phyloP scores from a whole-genome alignment of 1,140 invertebrate species.

The Condylostylus longicornis region DNA sequence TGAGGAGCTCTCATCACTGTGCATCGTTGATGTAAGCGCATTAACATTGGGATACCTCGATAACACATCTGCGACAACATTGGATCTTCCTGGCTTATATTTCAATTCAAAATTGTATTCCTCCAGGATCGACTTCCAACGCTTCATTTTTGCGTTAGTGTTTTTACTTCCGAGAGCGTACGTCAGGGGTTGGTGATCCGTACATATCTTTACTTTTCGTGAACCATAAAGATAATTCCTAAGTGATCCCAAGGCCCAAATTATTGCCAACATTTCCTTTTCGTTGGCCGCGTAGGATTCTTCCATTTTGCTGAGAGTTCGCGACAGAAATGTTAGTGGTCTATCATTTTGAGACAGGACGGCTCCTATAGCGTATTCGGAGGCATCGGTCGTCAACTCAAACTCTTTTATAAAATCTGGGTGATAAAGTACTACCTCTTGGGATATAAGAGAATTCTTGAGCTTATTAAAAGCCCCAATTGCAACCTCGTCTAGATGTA shows the following conservation, averaged over 20 bases:
- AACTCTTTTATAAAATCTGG: conserved; percentile 21
- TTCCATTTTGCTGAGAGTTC: conserved; percentile 27
- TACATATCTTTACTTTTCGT: conserved; percentile 14
- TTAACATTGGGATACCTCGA: conserved; percentile 3
- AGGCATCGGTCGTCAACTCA: conserved; percentile 19
- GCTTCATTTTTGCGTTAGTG: conserved; percentile 17
- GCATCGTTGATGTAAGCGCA: neutral
- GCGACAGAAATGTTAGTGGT: conserved; percentile 8
- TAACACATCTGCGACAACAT: conserved; percentile 8
- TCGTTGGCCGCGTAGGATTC: conserved; percentile 14
- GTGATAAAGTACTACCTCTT: conserved; percentile 25
- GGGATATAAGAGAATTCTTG: conserved; percentile 26
- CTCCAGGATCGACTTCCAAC: conserved; percentile 21
- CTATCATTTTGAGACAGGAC: conserved; percentile 21
- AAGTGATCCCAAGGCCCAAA: conserved; percentile 29
- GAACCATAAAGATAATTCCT: conserved; percentile 16
- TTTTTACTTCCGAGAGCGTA: conserved; percentile 29
- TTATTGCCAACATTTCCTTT: conserved; percentile 16
- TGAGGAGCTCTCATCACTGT: conserved; percentile 3
- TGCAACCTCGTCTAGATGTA: conserved; percentile 6
- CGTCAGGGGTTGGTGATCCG: conserved; percentile 25
- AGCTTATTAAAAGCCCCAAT: conserved; percentile 25
- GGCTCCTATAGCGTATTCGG: conserved; percentile 16
- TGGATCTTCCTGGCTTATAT: conserved; percentile 14
- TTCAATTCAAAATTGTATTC: conserved; percentile 27